These are phyloP conservation scores for Dissostichus mawsoni DNA, from an alignment of 2,113 vertebrate species.

Conservation along the genomic window DNA sequence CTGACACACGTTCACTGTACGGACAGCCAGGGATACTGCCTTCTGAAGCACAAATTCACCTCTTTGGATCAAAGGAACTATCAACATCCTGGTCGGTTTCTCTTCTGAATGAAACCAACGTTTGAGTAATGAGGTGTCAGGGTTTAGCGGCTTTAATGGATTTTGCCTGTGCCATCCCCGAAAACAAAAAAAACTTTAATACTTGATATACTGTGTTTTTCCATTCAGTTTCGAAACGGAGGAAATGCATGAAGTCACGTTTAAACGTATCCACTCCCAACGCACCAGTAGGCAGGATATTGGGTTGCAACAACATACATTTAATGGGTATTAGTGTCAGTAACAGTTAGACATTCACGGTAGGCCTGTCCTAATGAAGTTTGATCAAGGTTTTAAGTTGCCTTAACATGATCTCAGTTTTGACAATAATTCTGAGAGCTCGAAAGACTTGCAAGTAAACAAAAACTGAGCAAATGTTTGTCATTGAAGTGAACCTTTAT, in stretches of 20 bases:
- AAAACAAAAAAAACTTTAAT: slow-evolving; percentile 44
- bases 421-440: slow-evolving; percentile 29
- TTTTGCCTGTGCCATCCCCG: slow-evolving; percentile 66
- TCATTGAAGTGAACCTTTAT: slow-evolving; percentile 20
- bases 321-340: slow-evolving; percentile 1
- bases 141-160: slow-evolving; percentile 10
- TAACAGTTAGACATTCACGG: slow-evolving; percentile 4
- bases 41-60: slow-evolving; percentile 47
- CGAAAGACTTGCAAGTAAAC: slow-evolving; percentile 56
- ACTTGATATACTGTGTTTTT: slow-evolving; percentile 41
- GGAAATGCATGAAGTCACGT: slow-evolving; percentile 6
- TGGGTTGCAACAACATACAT: neutral
- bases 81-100: neutral
- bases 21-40: slow-evolving; percentile 46
- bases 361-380: neutral
- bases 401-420: slow-evolving; percentile 72
- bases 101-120: neutral
- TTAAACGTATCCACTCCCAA: neutral
- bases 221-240: slow-evolving; percentile 1
- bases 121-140: neutral
- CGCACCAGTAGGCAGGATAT: slow-evolving; percentile 10
- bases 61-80: slow-evolving; percentile 12
- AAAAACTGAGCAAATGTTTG: neutral
- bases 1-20: slow-evolving; percentile 38
- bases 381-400: slow-evolving; percentile 64